These are phyloP conservation scores for Apamea anceps DNA, from an alignment of 2,888 invertebrate genomes.

Conservation along the genomic window DNA sequence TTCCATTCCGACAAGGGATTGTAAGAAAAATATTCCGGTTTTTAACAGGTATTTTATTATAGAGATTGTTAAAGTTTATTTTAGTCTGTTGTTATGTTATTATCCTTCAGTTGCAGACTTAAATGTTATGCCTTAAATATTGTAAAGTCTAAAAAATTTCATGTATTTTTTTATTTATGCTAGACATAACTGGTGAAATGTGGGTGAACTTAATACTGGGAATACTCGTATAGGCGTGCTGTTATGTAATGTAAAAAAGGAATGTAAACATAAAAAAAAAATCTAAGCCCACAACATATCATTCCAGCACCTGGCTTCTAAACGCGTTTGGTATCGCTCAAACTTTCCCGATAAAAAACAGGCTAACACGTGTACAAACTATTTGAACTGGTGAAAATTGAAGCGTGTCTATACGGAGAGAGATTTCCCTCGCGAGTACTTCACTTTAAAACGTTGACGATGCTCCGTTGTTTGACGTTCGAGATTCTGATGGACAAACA, in stretches of 20 bases:
- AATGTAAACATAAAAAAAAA: neutral
- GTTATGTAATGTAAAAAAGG: neutral
- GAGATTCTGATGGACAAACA: conserved; percentile 62
- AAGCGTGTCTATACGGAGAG: conserved; percentile 51
- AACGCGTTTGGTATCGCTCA: conserved; percentile 26
- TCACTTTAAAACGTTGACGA: conserved; percentile 64
- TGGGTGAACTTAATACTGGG: neutral
- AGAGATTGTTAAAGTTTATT: conserved; percentile 1
- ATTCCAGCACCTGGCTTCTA: conserved; percentile 5
- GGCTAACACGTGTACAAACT: conserved; percentile 57
- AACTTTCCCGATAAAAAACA: conserved; percentile 50
- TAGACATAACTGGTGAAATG: neutral
- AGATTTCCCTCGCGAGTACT: conserved; percentile 68
- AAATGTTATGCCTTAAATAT: neutral
- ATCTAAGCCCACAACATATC: neutral
- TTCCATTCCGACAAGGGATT: conserved; percentile 38
- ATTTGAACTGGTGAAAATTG: conserved; percentile 61
- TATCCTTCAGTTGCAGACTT: neutral
- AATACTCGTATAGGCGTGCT: neutral
- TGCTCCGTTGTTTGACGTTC: conserved; percentile 64
- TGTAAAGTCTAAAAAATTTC: neutral
- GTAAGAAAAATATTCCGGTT: conserved; percentile 28
- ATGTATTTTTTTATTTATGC: neutral
- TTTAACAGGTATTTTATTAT: conserved; percentile 2
- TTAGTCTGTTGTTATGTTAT: neutral